Base-by-base conservation (phyloP, 2,888 invertebrate genomes). In the Nephrotoma flavescens region DNA sequence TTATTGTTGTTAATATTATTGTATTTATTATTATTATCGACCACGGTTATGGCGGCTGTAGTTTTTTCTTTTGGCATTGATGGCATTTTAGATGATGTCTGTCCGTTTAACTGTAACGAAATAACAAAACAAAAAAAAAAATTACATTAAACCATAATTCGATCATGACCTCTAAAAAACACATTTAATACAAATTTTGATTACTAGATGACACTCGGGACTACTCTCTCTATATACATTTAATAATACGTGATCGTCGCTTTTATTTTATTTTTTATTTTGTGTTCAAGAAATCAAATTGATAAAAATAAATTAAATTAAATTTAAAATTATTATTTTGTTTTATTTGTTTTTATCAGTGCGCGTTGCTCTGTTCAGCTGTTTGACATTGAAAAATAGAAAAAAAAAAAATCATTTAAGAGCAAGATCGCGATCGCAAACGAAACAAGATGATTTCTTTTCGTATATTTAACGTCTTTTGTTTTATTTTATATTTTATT, bases 51-150 rank as follows among this genome's bases (percentile, higher is more conserved):
- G 15, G 85, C 89, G 88, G 90, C 89, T 87, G 91, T 90, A 86
- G 91, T 89, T 90, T 91, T 91, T 88, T 91, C 91, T 89, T 91
- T 91, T 89, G 91, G 90, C 91, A 91, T 91, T 89, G 91, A 90
- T 90, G 91, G 91, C 91, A 91, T 91, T 89, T 90, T 91, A 88
- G 88, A 89, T 88, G 89, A 88, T 89, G 89, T 87, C 89, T 89
- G 89, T 89, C 90, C 89, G 89, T 89, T 90, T 89, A 89, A 89
- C 90, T 90, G 88, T 15, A 88, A 89, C 47, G 31, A 87, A 31
- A 86, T 71, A 87, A 87, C n/a, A 84, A 87, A n/a, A n/a, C n/a
- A n/a, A 86, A 47, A 86, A 42, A 42, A 86, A 86, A 87, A 42
- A 47, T 44, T 42, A 83, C 83, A 83, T 41, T 83, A 41, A 83